Base-by-base conservation (phyloP, 2,797 vertebrate species). In the Labroides dimidiatus region DNA sequence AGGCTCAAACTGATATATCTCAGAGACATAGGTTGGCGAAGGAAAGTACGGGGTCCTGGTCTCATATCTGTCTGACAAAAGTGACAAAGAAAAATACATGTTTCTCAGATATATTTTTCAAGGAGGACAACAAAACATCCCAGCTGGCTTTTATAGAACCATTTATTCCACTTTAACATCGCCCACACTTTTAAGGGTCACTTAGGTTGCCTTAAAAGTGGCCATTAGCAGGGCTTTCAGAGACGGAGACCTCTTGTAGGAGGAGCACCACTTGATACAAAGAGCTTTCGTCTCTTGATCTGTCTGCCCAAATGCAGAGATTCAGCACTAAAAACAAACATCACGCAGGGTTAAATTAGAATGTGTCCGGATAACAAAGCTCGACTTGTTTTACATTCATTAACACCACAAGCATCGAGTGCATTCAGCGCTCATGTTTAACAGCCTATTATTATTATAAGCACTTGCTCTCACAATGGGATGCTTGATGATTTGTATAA, bases 131-230 rank as follows among this genome's bases (percentile, higher is more conserved):
- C 85, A 90, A 88, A 92, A 86, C 81, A 79, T 82, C 87, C 80
- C 52, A 7, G 36, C 52, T 15, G 52, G 88, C 91, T 92, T 92
- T 94, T 90, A 92, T 66, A 59, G 66, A 86, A 72, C 83, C 84
- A 90, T 93, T 93, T 91, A 83, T 86, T 87, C 81, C 89, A 89
- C 87, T 91, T 90, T 85, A 83, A 82, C 78, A 77, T 88, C 82
- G 64, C 76, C 78, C 82, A 71, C 75, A 84, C 86, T 88, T 88
- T 86, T 75, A 79, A 80, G 84, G 89, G 88, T 91, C 90, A 87
- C 80, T 82, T 70, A 76, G 78, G 81, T 85, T 67, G 70, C 70
- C 77, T 75, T 77, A 81, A 89, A 82, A 88, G 87, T 65, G 86
- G 75, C 88, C 85, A 92, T 93, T 93, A 90, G 76, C 27, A 12